Base-by-base conservation (phyloP, 2,888 invertebrate genomes). In the Lathronympha strigana region DNA sequence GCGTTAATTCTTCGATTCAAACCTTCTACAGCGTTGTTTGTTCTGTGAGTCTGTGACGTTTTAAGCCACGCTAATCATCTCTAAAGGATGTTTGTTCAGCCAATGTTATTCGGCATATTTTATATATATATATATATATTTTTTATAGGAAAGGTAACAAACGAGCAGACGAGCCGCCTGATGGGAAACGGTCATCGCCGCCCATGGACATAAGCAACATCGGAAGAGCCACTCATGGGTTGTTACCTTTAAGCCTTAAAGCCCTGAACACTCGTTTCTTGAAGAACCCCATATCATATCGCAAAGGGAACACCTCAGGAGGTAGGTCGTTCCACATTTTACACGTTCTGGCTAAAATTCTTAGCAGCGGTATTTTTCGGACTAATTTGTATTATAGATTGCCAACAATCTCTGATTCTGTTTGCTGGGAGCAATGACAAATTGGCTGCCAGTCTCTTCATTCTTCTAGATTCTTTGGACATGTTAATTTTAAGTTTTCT, bases 11-110 rank as follows among this genome's bases (percentile, higher is more conserved):
- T 51, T 19, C 19, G 51, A 31, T 33, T 51, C 51, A 31, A 51
- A 51, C 51, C 51, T 51, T 51, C 51, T 33, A 51, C 19, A 33
- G 31, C 19, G 28, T 33, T 51, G 51, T 51, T 31, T 17, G 51
- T 51, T n/a, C n/a, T n/a, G n/a, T n/a, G n/a, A n/a, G n/a, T 33
- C 51, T 31, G 31, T 51, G 51, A 31, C 50, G 50, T 11, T 51
- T 51, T 33, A 33, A 11, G 51, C 51, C 31, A 51, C 51, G 17
- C 31, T 51, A 31, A 51, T 17, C 31, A 51, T 51, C 31, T 51
- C 49, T 25, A 33, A 33, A 33, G 51, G 31, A 33, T 19, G 17
- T 51, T 51, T 51, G 47, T 47, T 47, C 47, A 47, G 47, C 47
- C 47, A 47, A 21, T 51, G 31, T 33, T 31, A 17, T 51, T 51